Evolutionary conservation across 2,888 invertebrate genomes (phyloP), one percentile per base, ranked within the genome.

Genomic region (Herminia tarsipennalis): DNA sequence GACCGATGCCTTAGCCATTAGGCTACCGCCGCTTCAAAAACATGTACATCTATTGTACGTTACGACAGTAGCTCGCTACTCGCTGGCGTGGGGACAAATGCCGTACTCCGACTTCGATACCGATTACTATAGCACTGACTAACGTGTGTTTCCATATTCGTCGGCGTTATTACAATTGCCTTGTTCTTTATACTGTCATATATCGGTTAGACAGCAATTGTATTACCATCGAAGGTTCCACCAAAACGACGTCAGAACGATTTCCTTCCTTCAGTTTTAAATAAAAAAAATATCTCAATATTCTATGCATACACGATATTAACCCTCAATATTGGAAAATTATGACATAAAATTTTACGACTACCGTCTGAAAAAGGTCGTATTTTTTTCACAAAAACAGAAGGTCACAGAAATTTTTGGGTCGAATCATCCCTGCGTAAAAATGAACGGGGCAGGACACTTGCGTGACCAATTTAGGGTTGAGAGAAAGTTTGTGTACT

Each of bases 381-480:
- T 20, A n/a, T n/a, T n/a, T n/a, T 32, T 18, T 22, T 3, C 2
- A 16, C 1, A 6, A 38, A 38, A 38, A 3, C 22, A 5, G 9
- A 17, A 10, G 14, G 21, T 18, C 8, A 1, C 21, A 4, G 12
- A 21, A 30, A 38, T 12, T 38, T 30, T 30, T 22, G 29, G 22
- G 38, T 30, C 22, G 2, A 22, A 37, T 14, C 20, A 20, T 20
- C 29, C 38, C 22, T 38, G 9, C 21, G 29, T 30, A 22, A 20
- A 38, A 29, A 29, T 21, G 29, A 29, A 30, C 2, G 10, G 5
- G n/a, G 5, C 5, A 5, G 9, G 4, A 10, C 28, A 28, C 20
- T 21, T 28, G 13, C 13, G 16, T 13, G 21, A 18, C 36, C 17
- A 17, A 2, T 35, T 14, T 24, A 9, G 4, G 9, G 24, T 14